phyloP scores from a whole-genome alignment of 2,113 vertebrate genomes.

The Pandion haliaetus region DNA sequence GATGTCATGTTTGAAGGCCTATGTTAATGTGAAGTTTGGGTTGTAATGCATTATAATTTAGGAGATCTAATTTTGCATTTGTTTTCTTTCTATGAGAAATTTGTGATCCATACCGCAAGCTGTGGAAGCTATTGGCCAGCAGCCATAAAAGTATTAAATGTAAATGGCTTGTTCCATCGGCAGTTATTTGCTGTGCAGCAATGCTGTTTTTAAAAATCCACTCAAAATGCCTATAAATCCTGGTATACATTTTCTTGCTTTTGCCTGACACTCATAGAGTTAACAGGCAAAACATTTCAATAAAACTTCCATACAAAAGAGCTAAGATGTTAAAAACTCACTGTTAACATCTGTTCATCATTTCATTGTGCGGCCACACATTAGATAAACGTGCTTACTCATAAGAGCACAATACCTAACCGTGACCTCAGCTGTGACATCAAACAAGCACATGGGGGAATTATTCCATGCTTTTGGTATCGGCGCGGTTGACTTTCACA shows the following conservation, averaged over 20 bases:
- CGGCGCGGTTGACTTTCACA: not conserved
- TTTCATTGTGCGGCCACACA: slow-evolving; percentile 62
- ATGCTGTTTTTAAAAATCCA: slow-evolving; percentile 12
- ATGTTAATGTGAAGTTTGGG: not conserved
- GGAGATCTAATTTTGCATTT: slow-evolving; percentile 14
- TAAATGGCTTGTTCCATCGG: slow-evolving; percentile 1
- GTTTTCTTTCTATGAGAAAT: not conserved
- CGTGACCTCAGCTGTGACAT: slow-evolving; percentile 73
- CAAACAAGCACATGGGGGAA: slow-evolving; percentile 65
- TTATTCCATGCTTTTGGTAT: slow-evolving; percentile 16
- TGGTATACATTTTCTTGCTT: not conserved
- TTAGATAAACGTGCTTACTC: slow-evolving; percentile 72
- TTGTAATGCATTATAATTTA: slow-evolving; percentile 10
- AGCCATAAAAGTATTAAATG: slow-evolving; percentile 29
- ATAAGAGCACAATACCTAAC: slow-evolving; percentile 52
- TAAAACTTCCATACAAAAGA: slow-evolving; percentile 67
- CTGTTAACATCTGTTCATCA: slow-evolving; percentile 80
- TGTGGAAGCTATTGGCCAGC: slow-evolving; percentile 8
- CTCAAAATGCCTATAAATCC: slow-evolving; percentile 55
- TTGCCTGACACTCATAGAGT: slow-evolving; percentile 55
- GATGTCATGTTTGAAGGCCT: not conserved
- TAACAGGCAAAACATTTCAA: slow-evolving; percentile 74
- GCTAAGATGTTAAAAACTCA: slow-evolving; percentile 70
- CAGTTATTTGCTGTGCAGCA: not conserved
- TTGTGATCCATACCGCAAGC: not conserved